Base-by-base conservation (phyloP, 2,113 vertebrate species). In the Colistium nudipinnis region DNA sequence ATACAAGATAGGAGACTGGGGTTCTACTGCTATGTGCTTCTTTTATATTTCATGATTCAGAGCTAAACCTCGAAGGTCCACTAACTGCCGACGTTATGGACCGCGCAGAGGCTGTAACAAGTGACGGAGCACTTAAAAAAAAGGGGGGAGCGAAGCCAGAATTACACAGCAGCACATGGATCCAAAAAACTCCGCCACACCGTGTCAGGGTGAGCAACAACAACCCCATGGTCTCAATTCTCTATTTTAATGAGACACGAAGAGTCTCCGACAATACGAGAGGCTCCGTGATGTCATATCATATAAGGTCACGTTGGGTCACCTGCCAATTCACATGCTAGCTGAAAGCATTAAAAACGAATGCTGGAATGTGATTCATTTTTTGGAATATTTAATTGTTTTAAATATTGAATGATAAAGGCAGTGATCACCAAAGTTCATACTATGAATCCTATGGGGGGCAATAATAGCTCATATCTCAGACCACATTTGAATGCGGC, bases 31-130 rank as follows among this genome's bases (percentile, higher is more conserved):
- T 49, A 24, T 72, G 67, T 39, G 47, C 25, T 49, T 68, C 25
- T 25, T 64, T 83, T 78, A 65, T 33, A 53, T 71, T 60, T 60
- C 55, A 47, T 47, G 56, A 80, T 68, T 73, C 57, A 73, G 17
- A 71, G 64, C 67, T 35, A 71, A 68, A 49, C 55, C 39, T 44
- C 76, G 71, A 20, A 70, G 70, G 61, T 54, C 64, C 45, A 77
- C 24, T 57, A 72, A 56, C 25, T 25, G 55, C 55, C 33, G 56
- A 30, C 39, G 52, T 60, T 80, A 76, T 60, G 57, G 62, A 59
- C 17, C 19, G 47, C 57, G 41, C 35, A 53, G 55, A 57, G 17
- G 43, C 20, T 35, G 39, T 16, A 44, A 49, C 36, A 57, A 62
- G 36, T 49, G n/a, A 78, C 48, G 39, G 43, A 62, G 59, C 24